phyloP scores from a whole-genome alignment of 2,797 vertebrate species.

The Mus caroli region DNA sequence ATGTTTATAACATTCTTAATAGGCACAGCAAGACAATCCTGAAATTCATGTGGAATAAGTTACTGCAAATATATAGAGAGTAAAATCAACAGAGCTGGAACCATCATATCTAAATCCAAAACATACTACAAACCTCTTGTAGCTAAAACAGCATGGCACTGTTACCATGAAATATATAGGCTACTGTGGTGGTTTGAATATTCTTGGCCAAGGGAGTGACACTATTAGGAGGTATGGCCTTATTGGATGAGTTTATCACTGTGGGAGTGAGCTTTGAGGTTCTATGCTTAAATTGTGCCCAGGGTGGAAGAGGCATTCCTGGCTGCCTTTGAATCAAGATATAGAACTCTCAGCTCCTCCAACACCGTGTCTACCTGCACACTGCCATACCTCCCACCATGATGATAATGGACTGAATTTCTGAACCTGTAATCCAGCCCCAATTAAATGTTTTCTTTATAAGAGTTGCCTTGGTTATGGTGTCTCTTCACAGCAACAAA shows the following conservation, averaged over 20 bases:
- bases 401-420: neutral
- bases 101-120: neutral
- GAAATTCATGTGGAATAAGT: neutral
- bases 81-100: neutral
- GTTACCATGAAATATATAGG: neutral
- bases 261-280: neutral
- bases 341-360: neutral
- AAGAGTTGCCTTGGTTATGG: neutral
- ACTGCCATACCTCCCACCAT: neutral
- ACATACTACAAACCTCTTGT: neutral
- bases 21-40: neutral
- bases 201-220: neutral
- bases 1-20: neutral
- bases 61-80: neutral
- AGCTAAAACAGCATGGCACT: neutral
- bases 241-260: neutral
- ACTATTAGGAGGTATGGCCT: neutral
- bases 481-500: neutral
- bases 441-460: neutral
- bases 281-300: neutral
- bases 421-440: neutral
- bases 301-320: neutral
- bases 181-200: neutral
- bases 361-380: neutral
- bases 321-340: neutral